Percentiles rank a stretch among this genome's conserved stretches.
Evolutionary conservation across 2,797 vertebrate species (phyloP).

Genomic region (Enteromius trimaculatus): DNA sequence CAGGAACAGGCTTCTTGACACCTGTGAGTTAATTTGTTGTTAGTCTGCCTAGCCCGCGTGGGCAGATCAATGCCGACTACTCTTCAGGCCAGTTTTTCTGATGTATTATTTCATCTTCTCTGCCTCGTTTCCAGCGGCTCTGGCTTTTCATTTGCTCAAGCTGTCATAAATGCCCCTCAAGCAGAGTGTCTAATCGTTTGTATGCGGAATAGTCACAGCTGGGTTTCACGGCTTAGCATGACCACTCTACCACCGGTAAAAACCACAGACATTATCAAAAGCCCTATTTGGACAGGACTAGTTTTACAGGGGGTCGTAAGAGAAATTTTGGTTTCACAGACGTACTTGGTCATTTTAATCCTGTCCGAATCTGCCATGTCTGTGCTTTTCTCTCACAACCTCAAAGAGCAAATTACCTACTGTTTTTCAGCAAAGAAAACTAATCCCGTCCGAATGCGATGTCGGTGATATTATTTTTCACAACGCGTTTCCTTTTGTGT

Average conservation of each 20-base stretch:
- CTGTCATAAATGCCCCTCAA: conserved; percentile 54
- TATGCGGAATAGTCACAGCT: conserved; percentile 42
- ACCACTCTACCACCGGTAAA: conserved; percentile 42
- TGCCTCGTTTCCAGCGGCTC: conserved; percentile 47
- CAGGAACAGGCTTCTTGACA: conserved; percentile 54
- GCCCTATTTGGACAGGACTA: no score
- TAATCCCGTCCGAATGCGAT: no score
- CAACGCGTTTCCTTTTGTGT: no score
- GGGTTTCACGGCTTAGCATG: conserved; percentile 55
- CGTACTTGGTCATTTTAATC: no score
- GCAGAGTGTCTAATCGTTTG: conserved; percentile 48
- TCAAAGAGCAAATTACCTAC: no score
- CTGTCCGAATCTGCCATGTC: no score
- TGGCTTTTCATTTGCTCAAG: conserved; percentile 51
- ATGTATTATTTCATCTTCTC: conserved; percentile 60
- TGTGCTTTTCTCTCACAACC: no score
- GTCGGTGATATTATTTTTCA: no score
- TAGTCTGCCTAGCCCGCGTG: conserved; percentile 53
- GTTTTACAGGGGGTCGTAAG: no score
- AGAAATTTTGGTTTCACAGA: no score
- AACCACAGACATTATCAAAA: conserved; percentile 4
- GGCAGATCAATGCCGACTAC: conserved; percentile 61
- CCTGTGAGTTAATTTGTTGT: conserved; percentile 61
- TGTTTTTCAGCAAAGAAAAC: no score
- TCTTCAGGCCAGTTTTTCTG: conserved; percentile 55